Evolutionary conservation across 2,888 invertebrate genomes (phyloP).

Genomic region (Petrolisthes manimaculis): DNA sequence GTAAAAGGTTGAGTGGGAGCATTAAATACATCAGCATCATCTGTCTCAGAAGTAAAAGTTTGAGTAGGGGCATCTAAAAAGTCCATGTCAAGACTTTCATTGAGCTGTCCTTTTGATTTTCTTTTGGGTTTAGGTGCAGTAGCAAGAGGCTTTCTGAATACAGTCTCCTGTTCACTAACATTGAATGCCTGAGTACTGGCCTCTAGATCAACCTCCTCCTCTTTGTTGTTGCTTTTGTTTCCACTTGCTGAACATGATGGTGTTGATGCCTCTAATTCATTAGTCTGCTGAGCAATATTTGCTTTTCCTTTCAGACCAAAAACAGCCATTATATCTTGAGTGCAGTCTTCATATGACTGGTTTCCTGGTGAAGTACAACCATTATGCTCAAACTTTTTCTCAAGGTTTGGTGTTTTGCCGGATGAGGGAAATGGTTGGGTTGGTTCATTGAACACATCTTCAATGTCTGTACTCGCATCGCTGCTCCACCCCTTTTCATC

Average conservation of each 20-base stretch:
- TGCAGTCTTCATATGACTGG: conserved; percentile 24
- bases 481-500: conserved; percentile 31
- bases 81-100: background rate
- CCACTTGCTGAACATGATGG: background rate
- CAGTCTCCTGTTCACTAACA: background rate
- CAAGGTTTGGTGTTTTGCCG: background rate
- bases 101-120: background rate
- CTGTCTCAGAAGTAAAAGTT: background rate
- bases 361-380: background rate
- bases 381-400: background rate
- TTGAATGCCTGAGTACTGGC: conserved; percentile 17
- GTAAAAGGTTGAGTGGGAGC: conserved; percentile 16
- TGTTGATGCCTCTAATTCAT: conserved; percentile 10
- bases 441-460: conserved; percentile 40
- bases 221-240: background rate
- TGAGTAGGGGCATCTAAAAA: conserved; percentile 21
- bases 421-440: conserved; percentile 30
- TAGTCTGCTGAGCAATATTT: background rate
- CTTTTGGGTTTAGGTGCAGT: conserved; percentile 35
- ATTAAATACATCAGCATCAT: background rate
- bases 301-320: conserved; percentile 10
- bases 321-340: conserved; percentile 58
- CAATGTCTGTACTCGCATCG: conserved; percentile 52
- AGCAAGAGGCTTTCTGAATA: conserved; percentile 41
- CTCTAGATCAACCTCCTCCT: background rate